Evolutionary conservation across 2,797 vertebrate species (phyloP), one percentile per base, ranked within the genome.

Genomic region (Muraenolepis orangiensis): DNA sequence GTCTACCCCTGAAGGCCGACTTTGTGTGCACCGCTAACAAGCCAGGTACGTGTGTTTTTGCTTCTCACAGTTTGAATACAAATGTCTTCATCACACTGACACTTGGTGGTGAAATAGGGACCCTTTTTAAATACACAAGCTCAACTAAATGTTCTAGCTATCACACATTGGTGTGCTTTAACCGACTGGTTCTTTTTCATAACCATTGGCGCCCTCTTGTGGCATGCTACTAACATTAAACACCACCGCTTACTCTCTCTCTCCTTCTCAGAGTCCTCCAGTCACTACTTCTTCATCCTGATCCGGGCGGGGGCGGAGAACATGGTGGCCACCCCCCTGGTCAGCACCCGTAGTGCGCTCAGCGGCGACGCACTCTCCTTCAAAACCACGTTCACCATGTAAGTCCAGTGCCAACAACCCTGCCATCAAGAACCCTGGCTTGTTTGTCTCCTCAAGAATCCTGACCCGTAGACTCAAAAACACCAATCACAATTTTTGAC

Each of bases 1-100:
- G 96, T 32, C 91, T 99, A 77, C 97, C 98, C 74, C 94, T 99
- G 0, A 99, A 98, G 90, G 96, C 97, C 12, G 97, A 99, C 74
- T 99, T 99, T 85, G 95, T 98, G 8, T 99, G 98, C 46, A 92
- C 92, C 0, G 92, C 89, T 81, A 96, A 95, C 86, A 98, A 94
- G 79, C 93, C 96, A 91, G 97, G 98, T 98, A 76, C 7, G 12
- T 29, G 2, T 46, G 3, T 26, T 26, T 26, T 64, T 8, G 23
- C 23, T 61, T 61, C 46, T 57, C 6, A 8, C 23, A 7, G 23
- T 23, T 2, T 57, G 20, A 57, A 57, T 6, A 57, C 42, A 3
- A n/a, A 23, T 20, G 18, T 46, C n/a, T n/a, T n/a, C n/a, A n/a
- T n/a, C n/a, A n/a, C n/a, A n/a, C n/a, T n/a, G n/a, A n/a, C n/a